These are phyloP conservation scores for Diarsia dahlii DNA, from an alignment of 2,888 invertebrate genomes.

Conservation along the genomic window DNA sequence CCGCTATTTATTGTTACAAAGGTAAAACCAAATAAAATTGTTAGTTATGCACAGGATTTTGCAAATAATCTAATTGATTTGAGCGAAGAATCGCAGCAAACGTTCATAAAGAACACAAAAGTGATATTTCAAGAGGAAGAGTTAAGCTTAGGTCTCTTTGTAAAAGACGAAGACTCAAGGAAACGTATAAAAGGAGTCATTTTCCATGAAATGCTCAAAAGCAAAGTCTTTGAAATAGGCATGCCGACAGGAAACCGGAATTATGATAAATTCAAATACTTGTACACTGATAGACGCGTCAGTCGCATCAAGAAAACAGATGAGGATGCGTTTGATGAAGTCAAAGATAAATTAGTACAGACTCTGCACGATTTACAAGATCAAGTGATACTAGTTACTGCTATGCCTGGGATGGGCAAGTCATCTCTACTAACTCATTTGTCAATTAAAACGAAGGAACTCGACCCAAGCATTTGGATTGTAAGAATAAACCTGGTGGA, in stretches of 20 bases:
- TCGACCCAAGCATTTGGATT: conserved; percentile 6
- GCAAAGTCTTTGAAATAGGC: background rate
- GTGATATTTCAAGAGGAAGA: conserved; percentile 13
- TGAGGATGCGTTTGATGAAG: background rate
- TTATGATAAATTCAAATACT: conserved; percentile 1
- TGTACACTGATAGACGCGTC: conserved; percentile 9
- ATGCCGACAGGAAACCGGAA: background rate
- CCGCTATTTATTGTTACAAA: conserved; percentile 2
- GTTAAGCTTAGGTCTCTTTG: background rate
- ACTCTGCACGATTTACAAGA: conserved; percentile 6
- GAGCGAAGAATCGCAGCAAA: conserved; percentile 1
- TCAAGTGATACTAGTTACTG: conserved; percentile 7
- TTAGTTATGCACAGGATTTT: background rate
- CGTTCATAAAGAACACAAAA: background rate
- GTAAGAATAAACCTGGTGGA: conserved; percentile 11
- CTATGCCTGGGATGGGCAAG: background rate
- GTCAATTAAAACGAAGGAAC: conserved; percentile 1
- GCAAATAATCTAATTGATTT: background rate
- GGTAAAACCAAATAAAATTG: background rate
- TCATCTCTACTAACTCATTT: conserved; percentile 2
- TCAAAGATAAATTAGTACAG: background rate
- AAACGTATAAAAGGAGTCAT: background rate
- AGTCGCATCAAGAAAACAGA: conserved; percentile 1
- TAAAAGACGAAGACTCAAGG: background rate
- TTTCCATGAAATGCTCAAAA: conserved; percentile 5